Percentiles rank a stretch among this genome's conserved stretches.
These are phyloP conservation scores for Ciona savignyi DNA, from an alignment of 23 tunicate genomes.

Conservation along the genomic window DNA sequence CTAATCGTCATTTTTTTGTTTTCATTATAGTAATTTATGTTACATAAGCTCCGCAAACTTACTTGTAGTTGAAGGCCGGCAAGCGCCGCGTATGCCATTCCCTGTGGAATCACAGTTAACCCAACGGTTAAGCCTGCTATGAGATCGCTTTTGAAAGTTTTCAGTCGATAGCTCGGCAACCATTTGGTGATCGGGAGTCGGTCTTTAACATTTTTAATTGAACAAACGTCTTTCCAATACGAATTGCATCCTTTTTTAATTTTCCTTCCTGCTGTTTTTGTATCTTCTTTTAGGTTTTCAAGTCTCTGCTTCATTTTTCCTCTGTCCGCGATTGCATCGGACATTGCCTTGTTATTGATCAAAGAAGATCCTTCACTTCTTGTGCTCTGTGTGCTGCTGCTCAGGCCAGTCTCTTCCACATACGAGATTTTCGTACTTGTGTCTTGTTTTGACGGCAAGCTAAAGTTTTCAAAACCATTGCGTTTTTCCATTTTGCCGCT, in stretches of 20 bases:
- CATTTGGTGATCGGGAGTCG: conserved; percentile 46
- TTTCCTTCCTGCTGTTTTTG: conserved; percentile 16
- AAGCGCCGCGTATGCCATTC: conserved; percentile 78
- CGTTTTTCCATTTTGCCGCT: neutral
- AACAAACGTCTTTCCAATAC: conserved; percentile 38
- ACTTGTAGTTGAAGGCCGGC: conserved; percentile 76
- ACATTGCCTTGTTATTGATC: neutral
- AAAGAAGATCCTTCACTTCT: conserved; percentile 1
- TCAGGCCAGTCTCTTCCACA: neutral
- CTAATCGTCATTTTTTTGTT: no score
- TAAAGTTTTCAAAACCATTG: neutral
- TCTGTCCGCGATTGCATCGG: neutral
- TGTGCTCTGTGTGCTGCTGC: conserved; percentile 2
- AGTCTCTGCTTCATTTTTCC: neutral
- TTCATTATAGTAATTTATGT: no score
- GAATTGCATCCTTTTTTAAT: conserved; percentile 19
- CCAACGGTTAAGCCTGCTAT: conserved; percentile 91
- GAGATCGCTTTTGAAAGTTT: conserved; percentile 47
- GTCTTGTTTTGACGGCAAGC: neutral
- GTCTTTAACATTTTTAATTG: conserved; percentile 25
- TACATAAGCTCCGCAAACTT: neutral
- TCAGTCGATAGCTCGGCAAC: conserved; percentile 48
- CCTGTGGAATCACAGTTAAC: conserved; percentile 78
- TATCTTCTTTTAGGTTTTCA: conserved; percentile 20
- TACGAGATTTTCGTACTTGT: neutral